Evolutionary conservation across 1,140 invertebrate genomes (phyloP), one percentile per base, ranked within the genome.

Genomic region (Coenobita brevimanus): DNA sequence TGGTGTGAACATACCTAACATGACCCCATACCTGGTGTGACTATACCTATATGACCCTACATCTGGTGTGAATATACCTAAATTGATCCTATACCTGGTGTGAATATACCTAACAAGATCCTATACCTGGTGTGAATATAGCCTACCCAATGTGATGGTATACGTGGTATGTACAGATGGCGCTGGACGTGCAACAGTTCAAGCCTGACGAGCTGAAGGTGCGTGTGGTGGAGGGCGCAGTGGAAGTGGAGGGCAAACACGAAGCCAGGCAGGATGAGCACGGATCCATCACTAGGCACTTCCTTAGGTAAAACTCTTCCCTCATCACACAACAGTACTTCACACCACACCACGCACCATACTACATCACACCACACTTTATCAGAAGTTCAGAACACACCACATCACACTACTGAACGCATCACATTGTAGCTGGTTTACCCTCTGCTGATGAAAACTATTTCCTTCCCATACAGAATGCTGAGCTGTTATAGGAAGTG

Each of bases 131-230:
- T 15, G n/a, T 10, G 13, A 57, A n/a, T 15, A n/a, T 10, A n/a
- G 13, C 13, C n/a, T n/a, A 57, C 13, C n/a, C 13, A 57, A 57
- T n/a, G n/a, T n/a, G n/a, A 57, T 0, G 0, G 54, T 57, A 15
- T 33, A 17, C 30, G 24, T 38, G 10, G 43, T 73, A 30, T 3
- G 95, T 95, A 89, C 94, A 96, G 91, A 94, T 96, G 0, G 95
- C 94, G 89, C 92, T 97, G 90, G 97, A 98, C 91, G 96, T 98
- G 0, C 95, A 96, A 43, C 97, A 98, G 90, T 98, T 98, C 91
- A 93, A 94, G 38, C 96, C 97, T 0, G 95, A 96, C 60, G 97
- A 98, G 92, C 95, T 98, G 21, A 94, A 94, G 6, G 96, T 98
- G 0, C 97, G 96, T 91, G 96, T 95, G 0, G 94, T 95, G 1